Evolutionary conservation across 2,113 vertebrate genomes (phyloP).

Genomic region (Eleginops maclovinus): DNA sequence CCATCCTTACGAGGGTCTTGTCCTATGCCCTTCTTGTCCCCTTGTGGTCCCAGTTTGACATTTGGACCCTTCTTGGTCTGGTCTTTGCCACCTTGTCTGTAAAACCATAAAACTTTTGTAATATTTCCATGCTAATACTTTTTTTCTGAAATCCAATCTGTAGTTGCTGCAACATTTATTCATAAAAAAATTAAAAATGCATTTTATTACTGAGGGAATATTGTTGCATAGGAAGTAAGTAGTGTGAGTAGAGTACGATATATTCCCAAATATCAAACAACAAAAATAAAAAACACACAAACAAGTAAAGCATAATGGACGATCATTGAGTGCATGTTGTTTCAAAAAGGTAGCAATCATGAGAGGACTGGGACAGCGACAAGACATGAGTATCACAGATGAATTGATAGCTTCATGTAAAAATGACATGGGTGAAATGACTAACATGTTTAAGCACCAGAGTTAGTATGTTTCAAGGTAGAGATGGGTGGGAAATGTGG

Average conservation of each 20-base stretch:
- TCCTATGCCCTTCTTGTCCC: conserved; percentile 93
- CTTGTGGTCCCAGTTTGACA: conserved; percentile 92
- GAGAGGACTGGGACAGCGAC: conserved; percentile 29
- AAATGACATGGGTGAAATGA: conserved; percentile 32
- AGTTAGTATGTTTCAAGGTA: conserved; percentile 25
- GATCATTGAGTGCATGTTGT: conserved; percentile 29
- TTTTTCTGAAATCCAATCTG: neutral
- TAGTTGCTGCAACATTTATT: neutral
- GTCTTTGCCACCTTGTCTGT: conserved; percentile 87
- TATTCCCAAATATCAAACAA: conserved; percentile 9
- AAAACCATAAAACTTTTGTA: conserved; percentile 44
- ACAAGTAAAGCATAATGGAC: conserved; percentile 8
- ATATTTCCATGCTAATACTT: neutral
- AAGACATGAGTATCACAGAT: conserved; percentile 39
- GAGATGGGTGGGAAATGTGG: conserved; percentile 15
- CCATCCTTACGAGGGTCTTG: conserved; percentile 81
- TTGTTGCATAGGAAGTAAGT: neutral
- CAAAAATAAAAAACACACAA: conserved; percentile 34
- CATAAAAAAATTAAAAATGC: neutral
- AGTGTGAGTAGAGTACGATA: neutral
- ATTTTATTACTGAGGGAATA: neutral
- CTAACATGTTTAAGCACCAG: conserved; percentile 36
- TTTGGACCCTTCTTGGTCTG: conserved; percentile 93
- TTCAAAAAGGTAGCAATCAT: conserved; percentile 43
- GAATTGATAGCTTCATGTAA: conserved; percentile 46